phyloP scores from a whole-genome alignment of 2,888 invertebrate genomes.

The Chymomyza caudatula region DNA sequence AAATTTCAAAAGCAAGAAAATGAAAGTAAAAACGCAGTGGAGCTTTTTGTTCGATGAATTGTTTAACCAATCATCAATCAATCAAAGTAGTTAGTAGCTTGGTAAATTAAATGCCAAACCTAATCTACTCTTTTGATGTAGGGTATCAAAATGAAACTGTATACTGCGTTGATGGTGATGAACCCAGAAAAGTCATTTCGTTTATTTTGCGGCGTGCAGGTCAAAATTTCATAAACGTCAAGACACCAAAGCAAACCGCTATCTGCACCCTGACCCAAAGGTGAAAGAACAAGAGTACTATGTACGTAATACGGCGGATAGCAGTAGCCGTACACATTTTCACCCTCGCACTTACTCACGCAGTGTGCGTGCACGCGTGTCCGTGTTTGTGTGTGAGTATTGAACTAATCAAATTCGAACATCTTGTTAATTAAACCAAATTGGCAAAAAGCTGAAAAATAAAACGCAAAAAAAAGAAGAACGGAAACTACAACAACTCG shows the following conservation, averaged over 20 bases:
- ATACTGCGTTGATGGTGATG: neutral
- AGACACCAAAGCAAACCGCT: constrained; percentile 7
- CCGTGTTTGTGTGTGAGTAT: neutral
- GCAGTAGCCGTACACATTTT: neutral
- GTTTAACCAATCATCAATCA: too few species aligned
- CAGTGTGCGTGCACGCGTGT: neutral
- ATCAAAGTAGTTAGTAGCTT: too few species aligned
- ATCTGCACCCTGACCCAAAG: neutral
- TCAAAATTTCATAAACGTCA: constrained; percentile 22
- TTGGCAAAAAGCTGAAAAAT: neutral
- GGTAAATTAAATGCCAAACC: neutral
- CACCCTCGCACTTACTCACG: neutral
- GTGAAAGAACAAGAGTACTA: neutral
- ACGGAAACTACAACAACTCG: neutral
- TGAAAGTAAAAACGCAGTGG: too few species aligned
- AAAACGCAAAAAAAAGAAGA: neutral
- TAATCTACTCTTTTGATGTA: neutral
- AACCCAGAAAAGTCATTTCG: constrained; percentile 38
- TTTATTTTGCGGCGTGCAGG: constrained; percentile 4
- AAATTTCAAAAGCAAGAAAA: too few species aligned
- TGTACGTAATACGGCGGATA: neutral
- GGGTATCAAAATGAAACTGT: neutral
- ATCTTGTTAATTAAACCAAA: constrained; percentile 29
- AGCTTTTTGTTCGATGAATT: too few species aligned
- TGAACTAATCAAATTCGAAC: constrained; percentile 22